These are phyloP conservation scores for Psephotus haematonotus DNA, from an alignment of 2,113 vertebrate genomes.

Conservation along the genomic window DNA sequence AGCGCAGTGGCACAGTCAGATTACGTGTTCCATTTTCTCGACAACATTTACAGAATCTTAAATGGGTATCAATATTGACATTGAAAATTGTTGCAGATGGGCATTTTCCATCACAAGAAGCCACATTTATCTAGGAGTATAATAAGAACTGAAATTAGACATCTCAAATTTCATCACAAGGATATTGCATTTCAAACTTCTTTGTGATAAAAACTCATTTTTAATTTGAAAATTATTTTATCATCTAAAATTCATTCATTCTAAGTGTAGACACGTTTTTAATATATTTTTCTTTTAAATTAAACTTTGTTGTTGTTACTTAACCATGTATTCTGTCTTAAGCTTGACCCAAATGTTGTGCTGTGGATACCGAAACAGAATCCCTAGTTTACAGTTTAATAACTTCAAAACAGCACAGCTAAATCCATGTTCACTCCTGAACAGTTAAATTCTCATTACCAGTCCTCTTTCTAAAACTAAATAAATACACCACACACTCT, in stretches of 20 bases:
- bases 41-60: slow-evolving; percentile 97
- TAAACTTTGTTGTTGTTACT: not conserved
- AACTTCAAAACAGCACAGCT: not conserved
- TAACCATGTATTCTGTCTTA: not conserved
- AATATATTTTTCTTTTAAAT: not conserved
- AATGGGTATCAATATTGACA: slow-evolving; percentile 95
- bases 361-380: not conserved
- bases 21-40: slow-evolving; percentile 89
- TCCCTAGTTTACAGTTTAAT: not conserved
- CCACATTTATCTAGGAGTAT: slow-evolving; percentile 83
- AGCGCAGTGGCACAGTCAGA: slow-evolving; percentile 87
- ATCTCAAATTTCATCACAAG: not conserved
- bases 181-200: not conserved
- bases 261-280: not conserved
- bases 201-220: not conserved
- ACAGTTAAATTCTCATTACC: not conserved
- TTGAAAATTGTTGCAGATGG: slow-evolving; percentile 98
- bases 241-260: not conserved
- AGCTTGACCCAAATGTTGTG: not conserved
- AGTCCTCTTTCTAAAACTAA: not conserved
- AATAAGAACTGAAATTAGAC: not conserved
- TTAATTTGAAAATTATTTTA: not conserved
- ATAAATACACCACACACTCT: not conserved
- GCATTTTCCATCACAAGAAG: slow-evolving; percentile 96
- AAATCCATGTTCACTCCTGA: not conserved